Evolutionary conservation across 2,888 invertebrate species (phyloP).

Genomic region (Melinopterus prodromus): DNA sequence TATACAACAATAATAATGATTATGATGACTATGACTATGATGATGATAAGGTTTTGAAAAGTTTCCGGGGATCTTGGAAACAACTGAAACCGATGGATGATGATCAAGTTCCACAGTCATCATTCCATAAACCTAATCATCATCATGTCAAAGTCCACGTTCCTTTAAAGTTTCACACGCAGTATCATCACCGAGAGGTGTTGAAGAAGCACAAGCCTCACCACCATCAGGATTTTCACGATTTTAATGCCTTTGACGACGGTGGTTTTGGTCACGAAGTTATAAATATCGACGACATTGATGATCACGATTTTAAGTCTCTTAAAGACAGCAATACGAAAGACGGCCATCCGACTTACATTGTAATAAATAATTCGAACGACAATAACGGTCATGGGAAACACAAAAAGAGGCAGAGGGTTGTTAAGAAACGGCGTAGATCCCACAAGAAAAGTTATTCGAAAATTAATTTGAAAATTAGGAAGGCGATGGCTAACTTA

Average conservation of each 20-base stretch:
- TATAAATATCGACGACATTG: constrained; percentile 10
- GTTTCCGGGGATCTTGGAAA: background rate
- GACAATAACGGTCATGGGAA: constrained; percentile 38
- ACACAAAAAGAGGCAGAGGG: constrained; percentile 21
- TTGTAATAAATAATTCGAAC: constrained; percentile 50
- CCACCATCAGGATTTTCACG: constrained; percentile 16
- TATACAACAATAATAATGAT: constrained; percentile 11
- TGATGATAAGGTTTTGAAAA: constrained; percentile 22
- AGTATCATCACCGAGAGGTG: constrained; percentile 35
- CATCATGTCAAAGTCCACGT: constrained; percentile 40
- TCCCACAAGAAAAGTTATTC: constrained; percentile 24
- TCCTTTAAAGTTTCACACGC: constrained; percentile 35
- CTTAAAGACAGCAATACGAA: constrained; percentile 11
- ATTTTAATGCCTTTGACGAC: background rate
- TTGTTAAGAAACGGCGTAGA: constrained; percentile 17
- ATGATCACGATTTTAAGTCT: constrained; percentile 10
- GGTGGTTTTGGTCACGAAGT: constrained; percentile 6
- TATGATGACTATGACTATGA: constrained; percentile 25
- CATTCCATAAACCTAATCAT: constrained; percentile 19
- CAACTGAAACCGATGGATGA: background rate
- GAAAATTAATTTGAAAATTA: constrained; percentile 34
- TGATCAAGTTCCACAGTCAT: constrained; percentile 16
- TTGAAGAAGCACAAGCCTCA: background rate
- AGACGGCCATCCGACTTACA: constrained; percentile 35
- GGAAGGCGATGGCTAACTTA: constrained; percentile 37